Conservation (phyloP, 2,113 vertebrate species). For the Centropristis striata region DNA sequence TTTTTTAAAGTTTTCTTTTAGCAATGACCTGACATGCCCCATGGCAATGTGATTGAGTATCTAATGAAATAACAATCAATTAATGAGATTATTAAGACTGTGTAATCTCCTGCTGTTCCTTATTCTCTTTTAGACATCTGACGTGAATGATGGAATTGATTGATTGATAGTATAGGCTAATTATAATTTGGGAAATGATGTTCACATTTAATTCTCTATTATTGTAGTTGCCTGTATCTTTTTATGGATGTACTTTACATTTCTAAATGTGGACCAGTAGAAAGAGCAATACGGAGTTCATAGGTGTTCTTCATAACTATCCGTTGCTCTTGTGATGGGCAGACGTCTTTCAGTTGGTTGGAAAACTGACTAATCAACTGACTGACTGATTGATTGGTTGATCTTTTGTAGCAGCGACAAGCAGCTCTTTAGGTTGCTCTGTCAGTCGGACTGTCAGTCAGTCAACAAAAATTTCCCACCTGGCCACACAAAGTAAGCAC, state of each 20-base stretch:
- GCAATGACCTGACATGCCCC: conserved; percentile 24
- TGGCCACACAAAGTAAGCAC: too few relatives aligned
- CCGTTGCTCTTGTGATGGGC: conserved; percentile 8
- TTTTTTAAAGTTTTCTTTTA: conserved; percentile 22
- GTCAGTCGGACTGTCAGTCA: too few relatives aligned
- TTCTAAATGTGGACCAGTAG: not conserved
- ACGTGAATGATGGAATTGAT: conserved; percentile 28
- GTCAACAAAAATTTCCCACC: too few relatives aligned
- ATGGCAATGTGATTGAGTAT: conserved; percentile 27
- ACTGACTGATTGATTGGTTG: conserved; percentile 17
- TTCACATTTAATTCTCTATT: not conserved
- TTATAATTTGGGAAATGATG: conserved; percentile 31
- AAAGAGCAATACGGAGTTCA: conserved; percentile 2
- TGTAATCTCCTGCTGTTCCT: conserved; percentile 42
- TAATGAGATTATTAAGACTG: conserved; percentile 37
- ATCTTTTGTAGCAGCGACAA: not conserved
- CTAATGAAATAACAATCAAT: conserved; percentile 49
- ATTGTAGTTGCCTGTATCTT: not conserved
- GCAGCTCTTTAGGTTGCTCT: too few relatives aligned
- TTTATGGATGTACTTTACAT: not conserved
- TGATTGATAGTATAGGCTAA: conserved; percentile 22
- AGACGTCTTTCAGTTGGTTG: not conserved
- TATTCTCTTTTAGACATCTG: conserved; percentile 31
- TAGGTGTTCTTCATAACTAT: conserved; percentile 22
- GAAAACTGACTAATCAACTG: conserved; percentile 8